Base-by-base conservation (phyloP, 2,113 vertebrate genomes). In the Toxotes chatareus region DNA sequence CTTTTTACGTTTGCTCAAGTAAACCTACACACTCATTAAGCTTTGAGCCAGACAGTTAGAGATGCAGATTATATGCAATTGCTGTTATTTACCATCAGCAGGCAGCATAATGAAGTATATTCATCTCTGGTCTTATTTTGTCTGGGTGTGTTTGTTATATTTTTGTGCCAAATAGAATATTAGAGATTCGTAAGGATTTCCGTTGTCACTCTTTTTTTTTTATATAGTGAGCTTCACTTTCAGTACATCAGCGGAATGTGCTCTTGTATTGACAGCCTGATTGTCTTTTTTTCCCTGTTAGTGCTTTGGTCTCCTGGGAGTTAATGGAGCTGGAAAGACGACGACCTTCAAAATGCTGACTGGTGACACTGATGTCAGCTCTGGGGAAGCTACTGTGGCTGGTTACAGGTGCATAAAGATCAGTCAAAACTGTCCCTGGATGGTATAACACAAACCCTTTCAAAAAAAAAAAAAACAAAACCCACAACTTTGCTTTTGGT, bases 321-420 rank as follows among this genome's bases (percentile, higher is more conserved):
- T 99, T 68, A 99, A 99, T 7, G 97, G 98, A 0, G 97, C 97
- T 56, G 98, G 98, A 80, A 99, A 99, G 92, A 99, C 98, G 0
- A 98, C 97, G 42, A 98, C 97, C 1, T 99, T 99, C 93, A 98
- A 96, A 94, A 99, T 99, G 97, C 93, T 99, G 77, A 99, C 98
- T 16, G 98, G 98, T 51, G 98, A 99, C 89, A 96, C 94, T 3
- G 92, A 96, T 31, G 97, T 96, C 84, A 97, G 96, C 70, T 97
- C 95, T 31, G 98, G 98, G 11, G 95, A 99, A 70, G 97, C 97
- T 14, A 87, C 94, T 3, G 93, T 99, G 63, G 93, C 94, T n/a
- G 97, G 97, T 42, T 96, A 95, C 87, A 99, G 97, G 98, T 97
- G 85, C 62, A 44, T 46, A 62, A 62, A 83, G 38, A 69, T 61